Conservation (phyloP, 2,113 vertebrate species). For the Genyomyrus donnyi region DNA sequence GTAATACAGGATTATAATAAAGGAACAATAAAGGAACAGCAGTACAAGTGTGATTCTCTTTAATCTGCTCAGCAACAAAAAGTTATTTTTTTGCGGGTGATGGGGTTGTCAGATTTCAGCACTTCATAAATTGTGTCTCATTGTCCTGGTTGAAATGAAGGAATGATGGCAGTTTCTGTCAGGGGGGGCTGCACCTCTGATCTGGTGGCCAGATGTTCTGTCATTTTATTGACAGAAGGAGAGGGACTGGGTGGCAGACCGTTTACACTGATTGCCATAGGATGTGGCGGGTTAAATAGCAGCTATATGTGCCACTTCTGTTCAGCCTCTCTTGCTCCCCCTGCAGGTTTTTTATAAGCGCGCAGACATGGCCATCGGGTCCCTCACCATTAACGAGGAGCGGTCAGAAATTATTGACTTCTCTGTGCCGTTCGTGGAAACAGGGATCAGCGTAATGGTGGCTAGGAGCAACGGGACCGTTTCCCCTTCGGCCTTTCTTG, state of each 20-base stretch:
- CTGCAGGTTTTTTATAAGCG: conserved; percentile 86
- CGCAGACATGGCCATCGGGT: conserved; percentile 96
- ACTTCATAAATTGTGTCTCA: not conserved
- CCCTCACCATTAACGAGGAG: conserved; percentile 96
- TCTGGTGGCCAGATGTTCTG: not conserved
- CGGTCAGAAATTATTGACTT: conserved; percentile 94
- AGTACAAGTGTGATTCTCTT: not conserved
- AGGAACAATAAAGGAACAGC: not conserved
- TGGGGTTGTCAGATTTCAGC: not conserved
- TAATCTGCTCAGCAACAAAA: not conserved
- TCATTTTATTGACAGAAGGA: not conserved
- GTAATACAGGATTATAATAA: not conserved
- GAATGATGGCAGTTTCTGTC: not conserved
- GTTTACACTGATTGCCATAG: not conserved
- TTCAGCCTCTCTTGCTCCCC: conserved; percentile 5
- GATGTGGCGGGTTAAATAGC: not conserved
- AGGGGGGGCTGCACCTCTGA: not conserved
- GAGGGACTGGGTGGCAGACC: not conserved
- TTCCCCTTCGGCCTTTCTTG: conserved; percentile 92
- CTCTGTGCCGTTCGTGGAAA: conserved; percentile 96
- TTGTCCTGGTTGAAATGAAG: not conserved
- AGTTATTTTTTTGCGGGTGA: not conserved
- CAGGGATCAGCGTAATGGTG: conserved; percentile 98
- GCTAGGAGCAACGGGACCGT: conserved; percentile 93
- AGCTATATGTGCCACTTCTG: not conserved